Evolutionary conservation across 2,113 vertebrate species (phyloP), one percentile per base, ranked within the genome.

Genomic region (Anguilla rostrata): DNA sequence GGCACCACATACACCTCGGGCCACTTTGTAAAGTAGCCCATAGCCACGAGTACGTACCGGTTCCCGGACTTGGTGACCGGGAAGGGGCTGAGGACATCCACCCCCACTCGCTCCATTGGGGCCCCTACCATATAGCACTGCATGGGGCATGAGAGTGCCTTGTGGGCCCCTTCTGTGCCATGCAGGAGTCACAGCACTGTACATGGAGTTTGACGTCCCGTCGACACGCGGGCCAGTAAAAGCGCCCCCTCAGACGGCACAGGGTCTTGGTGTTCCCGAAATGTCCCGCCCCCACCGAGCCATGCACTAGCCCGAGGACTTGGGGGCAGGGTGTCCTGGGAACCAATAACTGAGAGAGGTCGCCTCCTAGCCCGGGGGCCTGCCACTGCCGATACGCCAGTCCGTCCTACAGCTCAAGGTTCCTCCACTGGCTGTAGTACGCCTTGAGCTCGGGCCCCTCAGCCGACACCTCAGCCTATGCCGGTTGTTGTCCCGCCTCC

Each of bases 171-270:
- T 88, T 86, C 60, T 86, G 41, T 11, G 87, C 26, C 0, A 20
- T 85, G 41, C 87, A 86, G 34, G n/a, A 11, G n/a, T 88, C 84
- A 29, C 87, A 88, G 80, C 84, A 80, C 39, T 88, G 84, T 15
- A 85, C n/a, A 6, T 60, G 40, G 15, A 88, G 41, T 22, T 75
- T 66, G 0, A 85, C n/a, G 41, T 83, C 66, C 20, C 34, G 53
- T 15, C 85, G 40, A 22, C 84, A 86, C 7, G 26, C 84, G 0
- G 53, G 41, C 78, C 84, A 88, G 85, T 86, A 88, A 66, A 88
- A 81, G 9, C 40, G 81, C n/a, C n/a, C 43, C 39, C 22, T 34
- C 29, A 0, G 78, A 8, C 63, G 56, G 1, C 11, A 39, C 2
- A 86, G 81, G 16, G 46, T 83, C 81, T 85, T 84, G 5, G 41